A percentile compares a stretch with the other conserved stretches of the same genome.
These are phyloP conservation scores for Amphiprion ocellaris DNA, from an alignment of 2,113 vertebrate genomes.

Conservation along the genomic window DNA sequence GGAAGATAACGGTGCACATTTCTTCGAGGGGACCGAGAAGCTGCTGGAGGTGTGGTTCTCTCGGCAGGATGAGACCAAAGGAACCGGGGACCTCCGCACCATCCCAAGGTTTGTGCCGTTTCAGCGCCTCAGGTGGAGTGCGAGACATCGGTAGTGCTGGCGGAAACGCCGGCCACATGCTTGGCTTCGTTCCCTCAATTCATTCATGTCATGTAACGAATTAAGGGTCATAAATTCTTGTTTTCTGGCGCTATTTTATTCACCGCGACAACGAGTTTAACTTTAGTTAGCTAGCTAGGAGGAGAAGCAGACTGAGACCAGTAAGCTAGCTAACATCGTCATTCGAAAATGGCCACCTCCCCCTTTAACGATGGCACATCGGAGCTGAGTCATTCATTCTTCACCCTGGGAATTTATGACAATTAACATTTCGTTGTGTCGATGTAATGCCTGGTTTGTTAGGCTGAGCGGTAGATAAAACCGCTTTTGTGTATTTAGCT, in stretches of 20 bases:
- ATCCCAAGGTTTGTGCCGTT: slow-evolving; percentile 91
- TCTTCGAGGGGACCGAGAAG: slow-evolving; percentile 99
- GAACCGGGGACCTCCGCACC: slow-evolving; percentile 95
- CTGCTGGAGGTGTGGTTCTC: slow-evolving; percentile 99
- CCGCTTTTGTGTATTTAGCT: no score
- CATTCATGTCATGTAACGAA: background rate
- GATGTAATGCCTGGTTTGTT: background rate
- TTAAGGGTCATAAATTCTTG: no score
- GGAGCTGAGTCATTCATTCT: slow-evolving; percentile 76
- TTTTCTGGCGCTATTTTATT: fast-evolving
- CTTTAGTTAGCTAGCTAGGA: no score
- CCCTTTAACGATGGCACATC: slow-evolving; percentile 40
- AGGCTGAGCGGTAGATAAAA: no score
- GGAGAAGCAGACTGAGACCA: background rate
- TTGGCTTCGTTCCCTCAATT: no score
- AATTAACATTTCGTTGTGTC: background rate
- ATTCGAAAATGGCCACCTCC: slow-evolving; percentile 77
- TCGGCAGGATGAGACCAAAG: slow-evolving; percentile 93
- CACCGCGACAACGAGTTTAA: no score
- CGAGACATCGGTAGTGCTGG: background rate
- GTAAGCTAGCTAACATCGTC: slow-evolving; percentile 37
- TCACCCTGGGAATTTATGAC: background rate
- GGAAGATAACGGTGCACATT: slow-evolving; percentile 99
- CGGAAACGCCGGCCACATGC: slow-evolving; percentile 25
- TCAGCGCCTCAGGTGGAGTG: background rate